These are phyloP conservation scores for Calonectris borealis DNA, from an alignment of 2,113 vertebrate species.

Conservation along the genomic window DNA sequence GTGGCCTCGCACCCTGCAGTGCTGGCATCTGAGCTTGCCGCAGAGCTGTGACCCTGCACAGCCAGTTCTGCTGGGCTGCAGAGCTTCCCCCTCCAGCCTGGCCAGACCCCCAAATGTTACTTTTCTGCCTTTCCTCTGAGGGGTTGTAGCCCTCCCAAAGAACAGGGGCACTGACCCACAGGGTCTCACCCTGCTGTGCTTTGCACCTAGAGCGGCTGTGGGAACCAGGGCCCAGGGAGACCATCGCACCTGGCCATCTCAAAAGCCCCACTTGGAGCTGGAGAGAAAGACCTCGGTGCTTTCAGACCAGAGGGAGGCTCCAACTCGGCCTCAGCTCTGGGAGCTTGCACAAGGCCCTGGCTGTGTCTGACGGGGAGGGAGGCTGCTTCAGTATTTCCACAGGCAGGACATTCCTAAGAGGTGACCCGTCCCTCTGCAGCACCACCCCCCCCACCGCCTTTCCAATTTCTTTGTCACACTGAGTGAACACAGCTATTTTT, in stretches of 20 bases:
- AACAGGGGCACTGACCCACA: not conserved
- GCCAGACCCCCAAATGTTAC: not conserved
- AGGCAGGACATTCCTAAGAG: constrained; percentile 16
- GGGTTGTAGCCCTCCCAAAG: not conserved
- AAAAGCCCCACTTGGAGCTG: not conserved
- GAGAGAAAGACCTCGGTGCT: not conserved
- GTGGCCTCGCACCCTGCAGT: not conserved
- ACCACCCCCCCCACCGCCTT: not conserved
- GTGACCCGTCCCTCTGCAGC: not conserved
- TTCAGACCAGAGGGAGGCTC: not conserved
- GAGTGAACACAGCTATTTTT: not conserved
- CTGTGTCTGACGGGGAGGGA: not conserved
- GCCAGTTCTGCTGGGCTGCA: not conserved
- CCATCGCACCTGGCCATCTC: not conserved
- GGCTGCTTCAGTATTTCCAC: not conserved
- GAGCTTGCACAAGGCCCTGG: not conserved
- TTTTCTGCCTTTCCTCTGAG: not conserved
- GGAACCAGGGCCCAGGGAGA: not conserved
- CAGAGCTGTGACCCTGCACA: fast-evolving
- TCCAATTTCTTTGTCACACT: not conserved
- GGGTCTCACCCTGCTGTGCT: not conserved
- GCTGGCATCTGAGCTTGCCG: not conserved
- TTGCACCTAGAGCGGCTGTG: not conserved
- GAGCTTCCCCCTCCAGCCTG: not conserved
- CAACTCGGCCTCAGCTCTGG: not conserved